Evolutionary conservation across 1,140 invertebrate genomes (phyloP).

Genomic region (Scaptomyza montana): DNA sequence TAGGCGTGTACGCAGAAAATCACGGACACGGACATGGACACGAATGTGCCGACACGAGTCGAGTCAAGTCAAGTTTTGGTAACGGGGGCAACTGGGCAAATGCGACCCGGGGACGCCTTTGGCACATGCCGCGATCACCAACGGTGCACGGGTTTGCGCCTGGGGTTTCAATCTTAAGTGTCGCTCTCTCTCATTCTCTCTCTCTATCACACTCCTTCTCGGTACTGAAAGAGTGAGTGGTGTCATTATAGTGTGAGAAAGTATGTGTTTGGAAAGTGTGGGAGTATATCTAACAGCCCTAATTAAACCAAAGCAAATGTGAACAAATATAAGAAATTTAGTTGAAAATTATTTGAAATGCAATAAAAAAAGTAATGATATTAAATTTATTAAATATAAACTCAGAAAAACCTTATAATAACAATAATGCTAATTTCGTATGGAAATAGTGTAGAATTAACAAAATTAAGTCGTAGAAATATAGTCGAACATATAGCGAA

Average conservation of each 20-base stretch:
- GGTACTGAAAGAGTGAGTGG: slow-evolving; percentile 19
- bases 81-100: slow-evolving; percentile 18
- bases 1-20: slow-evolving; percentile 17
- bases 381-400: too few relatives aligned
- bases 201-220: not conserved
- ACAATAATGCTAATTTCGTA: too few relatives aligned
- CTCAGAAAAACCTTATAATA: too few relatives aligned
- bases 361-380: too few relatives aligned
- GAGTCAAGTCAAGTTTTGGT: slow-evolving; percentile 23
- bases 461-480: too few relatives aligned
- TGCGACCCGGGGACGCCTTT: slow-evolving; percentile 52
- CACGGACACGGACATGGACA: too few relatives aligned
- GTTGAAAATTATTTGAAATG: too few relatives aligned
- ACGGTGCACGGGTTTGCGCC: slow-evolving; percentile 66
- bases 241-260: slow-evolving; percentile 14
- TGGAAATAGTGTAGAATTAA: too few relatives aligned
- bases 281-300: slow-evolving; percentile 47
- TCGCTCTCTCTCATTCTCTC: slow-evolving; percentile 32
- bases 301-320: not conserved
- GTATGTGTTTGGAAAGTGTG: slow-evolving; percentile 48
- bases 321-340: too few relatives aligned
- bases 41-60: not conserved
- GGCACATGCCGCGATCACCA: slow-evolving; percentile 79
- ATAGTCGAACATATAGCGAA: too few relatives aligned
- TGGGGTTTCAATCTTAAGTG: slow-evolving; percentile 66